Conservation (phyloP, 2,113 vertebrate species). For the Todiramphus saurophagus region DNA sequence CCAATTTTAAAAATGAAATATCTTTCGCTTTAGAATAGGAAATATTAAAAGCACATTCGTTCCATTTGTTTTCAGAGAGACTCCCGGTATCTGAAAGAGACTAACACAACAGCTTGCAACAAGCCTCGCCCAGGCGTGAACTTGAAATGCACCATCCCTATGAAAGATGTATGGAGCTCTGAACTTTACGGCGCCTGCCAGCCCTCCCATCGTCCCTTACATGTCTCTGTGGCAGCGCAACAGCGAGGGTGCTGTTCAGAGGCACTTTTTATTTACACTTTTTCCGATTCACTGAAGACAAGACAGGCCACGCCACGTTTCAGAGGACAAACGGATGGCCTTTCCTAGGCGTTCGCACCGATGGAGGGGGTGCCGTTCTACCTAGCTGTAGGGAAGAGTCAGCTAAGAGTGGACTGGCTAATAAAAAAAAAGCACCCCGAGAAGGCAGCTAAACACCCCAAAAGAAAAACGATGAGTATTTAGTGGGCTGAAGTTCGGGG, state of each 20-base stretch:
- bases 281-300: not conserved
- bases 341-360: fast-evolving
- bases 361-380: fast-evolving
- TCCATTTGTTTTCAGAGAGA: not conserved
- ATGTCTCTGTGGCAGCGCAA: not conserved
- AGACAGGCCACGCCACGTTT: not conserved
- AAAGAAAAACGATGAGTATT: not conserved
- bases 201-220: not conserved
- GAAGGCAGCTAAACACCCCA: not conserved
- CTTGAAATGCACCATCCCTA: not conserved
- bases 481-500: fast-evolving
- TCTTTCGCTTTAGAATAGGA: not conserved
- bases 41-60: not conserved
- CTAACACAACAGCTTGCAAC: fast-evolving
- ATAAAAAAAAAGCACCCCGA: fast-evolving
- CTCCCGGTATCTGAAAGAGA: not conserved
- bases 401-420: fast-evolving
- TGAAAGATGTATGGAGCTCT: not conserved
- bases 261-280: not conserved
- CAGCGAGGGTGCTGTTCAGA: not conserved
- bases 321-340: fast-evolving
- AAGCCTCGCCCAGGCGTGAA: not conserved
- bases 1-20: not conserved
- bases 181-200: not conserved
- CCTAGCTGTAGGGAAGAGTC: not conserved